Evolutionary conservation across 2,113 vertebrate species (phyloP).

Genomic region (Genyomyrus donnyi): DNA sequence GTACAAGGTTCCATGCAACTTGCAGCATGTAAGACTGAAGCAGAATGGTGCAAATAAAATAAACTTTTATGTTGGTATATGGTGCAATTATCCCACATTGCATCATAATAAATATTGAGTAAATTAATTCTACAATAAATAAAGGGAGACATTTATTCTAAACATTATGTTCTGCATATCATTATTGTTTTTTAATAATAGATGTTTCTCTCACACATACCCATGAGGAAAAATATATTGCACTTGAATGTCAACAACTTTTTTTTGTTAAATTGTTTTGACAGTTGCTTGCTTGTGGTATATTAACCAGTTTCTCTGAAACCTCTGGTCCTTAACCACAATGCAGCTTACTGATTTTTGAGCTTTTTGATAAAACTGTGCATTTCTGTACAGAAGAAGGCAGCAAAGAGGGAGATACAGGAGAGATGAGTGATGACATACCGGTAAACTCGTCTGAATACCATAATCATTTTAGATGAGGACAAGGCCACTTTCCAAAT

Average conservation of each 20-base stretch:
- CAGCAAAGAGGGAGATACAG: background rate
- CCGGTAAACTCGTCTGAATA: background rate
- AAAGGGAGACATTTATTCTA: background rate
- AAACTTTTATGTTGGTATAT: background rate
- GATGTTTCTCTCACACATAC: background rate
- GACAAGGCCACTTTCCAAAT: background rate
- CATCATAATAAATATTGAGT: background rate
- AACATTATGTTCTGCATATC: background rate
- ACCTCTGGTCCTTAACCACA: background rate
- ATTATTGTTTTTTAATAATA: background rate
- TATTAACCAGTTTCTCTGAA: background rate
- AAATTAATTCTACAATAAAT: background rate
- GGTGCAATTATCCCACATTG: background rate
- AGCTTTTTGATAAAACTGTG: background rate
- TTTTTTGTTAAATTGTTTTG: background rate
- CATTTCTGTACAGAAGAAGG: background rate
- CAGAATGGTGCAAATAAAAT: background rate
- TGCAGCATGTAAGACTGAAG: background rate
- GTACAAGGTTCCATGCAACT: background rate
- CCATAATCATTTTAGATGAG: background rate
- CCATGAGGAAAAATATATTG: background rate
- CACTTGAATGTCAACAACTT: background rate
- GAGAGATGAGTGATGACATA: background rate
- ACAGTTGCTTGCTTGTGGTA: background rate
- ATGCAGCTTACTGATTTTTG: background rate